Conservation (phyloP, 1,140 invertebrate genomes). For the Tetramorium simillimum region DNA sequence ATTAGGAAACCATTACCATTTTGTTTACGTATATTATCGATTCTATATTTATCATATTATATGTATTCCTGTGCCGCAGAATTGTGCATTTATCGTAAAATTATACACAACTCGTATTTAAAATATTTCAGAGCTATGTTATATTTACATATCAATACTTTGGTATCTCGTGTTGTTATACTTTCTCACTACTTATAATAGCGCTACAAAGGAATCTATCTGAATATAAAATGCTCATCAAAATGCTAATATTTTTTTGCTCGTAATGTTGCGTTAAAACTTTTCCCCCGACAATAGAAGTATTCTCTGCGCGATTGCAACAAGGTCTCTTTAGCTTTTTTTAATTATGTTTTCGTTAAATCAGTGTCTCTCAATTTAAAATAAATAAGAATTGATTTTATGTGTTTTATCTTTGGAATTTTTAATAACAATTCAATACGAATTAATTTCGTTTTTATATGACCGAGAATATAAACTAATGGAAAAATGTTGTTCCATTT, state of each 20-base stretch:
- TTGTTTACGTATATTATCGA: neutral
- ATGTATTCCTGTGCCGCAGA: neutral
- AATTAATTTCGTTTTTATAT: neutral
- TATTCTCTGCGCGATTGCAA: neutral
- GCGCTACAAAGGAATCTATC: slow-evolving; percentile 28
- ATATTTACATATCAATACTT: slow-evolving; percentile 22
- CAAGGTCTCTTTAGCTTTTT: neutral
- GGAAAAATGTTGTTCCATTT: slow-evolving; percentile 30
- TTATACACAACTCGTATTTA: neutral
- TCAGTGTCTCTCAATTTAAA: neutral
- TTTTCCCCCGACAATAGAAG: neutral
- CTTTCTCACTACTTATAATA: slow-evolving; percentile 5
- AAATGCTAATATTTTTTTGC: slow-evolving; percentile 20
- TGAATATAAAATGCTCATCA: slow-evolving; percentile 37
- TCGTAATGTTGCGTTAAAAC: neutral
- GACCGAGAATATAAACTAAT: slow-evolving; percentile 25
- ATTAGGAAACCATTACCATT: neutral
- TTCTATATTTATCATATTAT: neutral
- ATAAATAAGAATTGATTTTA: slow-evolving; percentile 10
- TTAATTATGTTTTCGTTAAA: neutral
- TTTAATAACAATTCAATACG: neutral
- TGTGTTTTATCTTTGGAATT: neutral
- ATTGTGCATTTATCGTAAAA: neutral
- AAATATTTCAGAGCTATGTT: neutral
- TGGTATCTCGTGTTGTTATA: slow-evolving; percentile 12